Percentiles rank a stretch among this genome's conserved stretches.
Conservation (phyloP, 2,113 vertebrate genomes). For the Zonotrichia leucophrys region DNA sequence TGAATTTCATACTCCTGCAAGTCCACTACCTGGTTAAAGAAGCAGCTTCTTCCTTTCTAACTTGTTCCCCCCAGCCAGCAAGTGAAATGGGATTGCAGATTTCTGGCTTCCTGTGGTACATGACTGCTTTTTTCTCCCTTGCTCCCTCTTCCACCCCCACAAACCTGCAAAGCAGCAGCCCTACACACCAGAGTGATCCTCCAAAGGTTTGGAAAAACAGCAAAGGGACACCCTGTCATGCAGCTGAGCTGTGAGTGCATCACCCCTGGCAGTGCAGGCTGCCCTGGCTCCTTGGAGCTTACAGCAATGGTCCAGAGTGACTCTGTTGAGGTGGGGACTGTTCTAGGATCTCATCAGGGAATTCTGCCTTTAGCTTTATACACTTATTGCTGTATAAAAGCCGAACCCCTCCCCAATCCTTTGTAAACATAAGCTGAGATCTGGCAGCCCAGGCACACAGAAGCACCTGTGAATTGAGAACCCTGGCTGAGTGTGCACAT, state of each 20-base stretch:
- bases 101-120: not conserved
- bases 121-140: not conserved
- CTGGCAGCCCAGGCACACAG: not conserved
- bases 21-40: not conserved
- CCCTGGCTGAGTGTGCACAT: accelerated
- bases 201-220: not conserved
- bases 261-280: not conserved
- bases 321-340: not conserved
- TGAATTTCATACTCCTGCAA: not conserved
- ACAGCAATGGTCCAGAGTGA: not conserved
- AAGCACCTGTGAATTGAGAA: not conserved
- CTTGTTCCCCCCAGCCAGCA: not conserved
- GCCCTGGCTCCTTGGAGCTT: not conserved
- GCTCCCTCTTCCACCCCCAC: not conserved
- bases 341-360: not conserved
- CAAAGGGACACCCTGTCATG: not conserved
- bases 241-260: not conserved
- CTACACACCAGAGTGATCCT: not conserved
- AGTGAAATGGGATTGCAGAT: not conserved
- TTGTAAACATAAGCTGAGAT: not conserved
- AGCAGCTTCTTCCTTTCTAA: not conserved
- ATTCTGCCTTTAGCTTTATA: not conserved
- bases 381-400: not conserved
- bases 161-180: not conserved
- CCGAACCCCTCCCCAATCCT: not conserved